phyloP scores from a whole-genome alignment of 2,113 vertebrate genomes.

The Motacilla tschutschensis region DNA sequence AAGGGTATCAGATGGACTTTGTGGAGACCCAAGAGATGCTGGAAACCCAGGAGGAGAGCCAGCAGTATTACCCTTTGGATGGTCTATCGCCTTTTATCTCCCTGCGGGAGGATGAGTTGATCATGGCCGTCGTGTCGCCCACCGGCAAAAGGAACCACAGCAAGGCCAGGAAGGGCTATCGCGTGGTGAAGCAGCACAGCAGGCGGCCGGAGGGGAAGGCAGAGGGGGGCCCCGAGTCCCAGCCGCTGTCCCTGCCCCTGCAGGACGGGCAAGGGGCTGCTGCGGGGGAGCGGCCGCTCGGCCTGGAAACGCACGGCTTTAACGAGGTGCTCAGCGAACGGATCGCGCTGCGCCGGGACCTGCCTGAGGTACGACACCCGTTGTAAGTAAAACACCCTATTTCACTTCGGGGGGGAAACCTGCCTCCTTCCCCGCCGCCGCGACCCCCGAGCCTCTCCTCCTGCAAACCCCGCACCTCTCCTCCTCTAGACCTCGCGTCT shows the following conservation, averaged over 20 bases:
- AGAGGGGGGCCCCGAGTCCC: conserved; percentile 3
- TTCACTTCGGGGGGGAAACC: not conserved
- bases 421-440: not conserved
- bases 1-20: conserved; percentile 58
- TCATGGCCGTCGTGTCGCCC: conserved; percentile 71
- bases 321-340: conserved; percentile 71
- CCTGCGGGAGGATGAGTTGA: conserved; percentile 83
- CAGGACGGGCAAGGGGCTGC: not conserved
- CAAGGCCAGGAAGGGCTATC: conserved; percentile 74
- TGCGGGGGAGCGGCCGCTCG: not conserved
- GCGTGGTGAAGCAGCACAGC: conserved; percentile 67
- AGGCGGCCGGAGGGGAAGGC: conserved; percentile 35
- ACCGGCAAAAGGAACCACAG: conserved; percentile 62
- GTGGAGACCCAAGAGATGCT: conserved; percentile 74
- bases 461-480: not conserved
- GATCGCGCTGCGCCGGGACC: conserved; percentile 70
- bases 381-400: conserved; percentile 76
- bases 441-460: not conserved
- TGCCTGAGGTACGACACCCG: conserved; percentile 81
- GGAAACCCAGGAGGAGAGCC: conserved; percentile 75
- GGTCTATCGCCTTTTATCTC: conserved; percentile 76
- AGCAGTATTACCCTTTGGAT: conserved; percentile 62
- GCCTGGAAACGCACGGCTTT: conserved; percentile 67
- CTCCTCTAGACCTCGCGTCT: not conserved
- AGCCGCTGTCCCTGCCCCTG: conserved; percentile 16